Evolutionary conservation across 2,113 vertebrate genomes (phyloP).

Genomic region (Petaurus breviceps): DNA sequence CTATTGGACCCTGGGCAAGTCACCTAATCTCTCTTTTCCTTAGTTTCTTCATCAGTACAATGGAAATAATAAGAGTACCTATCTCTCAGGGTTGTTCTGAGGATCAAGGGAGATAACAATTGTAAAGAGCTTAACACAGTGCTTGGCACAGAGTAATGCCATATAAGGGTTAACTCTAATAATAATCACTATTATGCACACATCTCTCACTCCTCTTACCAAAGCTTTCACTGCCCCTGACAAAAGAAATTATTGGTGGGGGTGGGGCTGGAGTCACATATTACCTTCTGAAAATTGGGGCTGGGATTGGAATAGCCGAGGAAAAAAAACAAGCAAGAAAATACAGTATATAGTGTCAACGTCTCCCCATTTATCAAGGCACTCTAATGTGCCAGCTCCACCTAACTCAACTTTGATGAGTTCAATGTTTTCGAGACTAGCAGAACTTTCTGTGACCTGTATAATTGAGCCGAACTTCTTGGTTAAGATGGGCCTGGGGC

Average conservation of each 20-base stretch:
- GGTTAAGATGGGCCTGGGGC: slow-evolving; percentile 72
- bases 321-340: slow-evolving; percentile 53
- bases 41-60: neutral
- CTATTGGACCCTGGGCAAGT: neutral
- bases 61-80: neutral
- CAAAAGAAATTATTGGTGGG: neutral
- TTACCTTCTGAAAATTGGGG: neutral
- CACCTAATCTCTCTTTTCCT: neutral
- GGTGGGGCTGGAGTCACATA: neutral
- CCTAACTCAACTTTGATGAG: slow-evolving; percentile 70
- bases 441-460: slow-evolving; percentile 72
- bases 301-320: neutral
- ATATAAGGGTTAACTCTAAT: neutral
- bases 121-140: neutral
- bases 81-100: neutral
- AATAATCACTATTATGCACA: neutral
- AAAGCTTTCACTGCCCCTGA: neutral
- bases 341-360: slow-evolving; percentile 43
- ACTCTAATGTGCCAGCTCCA: slow-evolving; percentile 41
- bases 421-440: slow-evolving; percentile 68
- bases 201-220: neutral
- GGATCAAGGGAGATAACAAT: neutral
- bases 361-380: slow-evolving; percentile 61
- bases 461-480: slow-evolving; percentile 76
- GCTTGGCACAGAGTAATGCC: neutral